Percentiles rank a stretch among this genome's conserved stretches.
phyloP scores from a whole-genome alignment of 2,888 invertebrate species.

The Sturmia bella region DNA sequence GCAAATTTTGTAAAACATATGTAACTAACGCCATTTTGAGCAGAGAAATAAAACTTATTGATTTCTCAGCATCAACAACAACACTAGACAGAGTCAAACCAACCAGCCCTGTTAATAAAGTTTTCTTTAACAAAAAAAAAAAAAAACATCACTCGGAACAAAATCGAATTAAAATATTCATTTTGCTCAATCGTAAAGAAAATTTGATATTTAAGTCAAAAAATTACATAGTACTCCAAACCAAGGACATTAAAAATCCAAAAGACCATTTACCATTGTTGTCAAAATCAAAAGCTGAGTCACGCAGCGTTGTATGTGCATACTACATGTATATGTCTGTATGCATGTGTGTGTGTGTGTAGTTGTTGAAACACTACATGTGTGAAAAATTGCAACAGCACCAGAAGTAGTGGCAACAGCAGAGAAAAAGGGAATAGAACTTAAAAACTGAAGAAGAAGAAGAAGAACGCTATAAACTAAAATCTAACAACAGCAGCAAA shows the following conservation, averaged over 20 bases:
- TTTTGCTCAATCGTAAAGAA: conserved; percentile 4
- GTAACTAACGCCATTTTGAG: conserved; percentile 63
- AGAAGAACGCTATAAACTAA: conserved; percentile 50
- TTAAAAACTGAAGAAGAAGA: conserved; percentile 28
- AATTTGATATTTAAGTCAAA: conserved; percentile 32
- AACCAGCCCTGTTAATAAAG: conserved; percentile 19
- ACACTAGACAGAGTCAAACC: conserved; percentile 28
- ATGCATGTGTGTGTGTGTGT: conserved; percentile 1
- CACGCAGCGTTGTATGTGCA: conserved; percentile 58
- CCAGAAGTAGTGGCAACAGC: conserved; percentile 31
- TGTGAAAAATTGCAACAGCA: conserved; percentile 53
- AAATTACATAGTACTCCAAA: conserved; percentile 57
- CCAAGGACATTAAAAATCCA: conserved; percentile 63
- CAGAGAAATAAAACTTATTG: conserved; percentile 59
- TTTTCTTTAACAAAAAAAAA: not conserved
- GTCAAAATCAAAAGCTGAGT: conserved; percentile 66
- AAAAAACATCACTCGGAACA: not conserved
- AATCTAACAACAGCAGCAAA: conserved; percentile 34
- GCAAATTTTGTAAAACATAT: conserved; percentile 28
- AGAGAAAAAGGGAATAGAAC: conserved; percentile 42
- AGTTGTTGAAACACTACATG: conserved; percentile 37
- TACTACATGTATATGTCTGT: not conserved
- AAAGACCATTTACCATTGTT: conserved; percentile 53
- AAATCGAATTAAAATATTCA: conserved; percentile 1
- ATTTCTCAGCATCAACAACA: conserved; percentile 65